Conservation (phyloP, 2,888 invertebrate genomes). For the Eupithecia vulgata region DNA sequence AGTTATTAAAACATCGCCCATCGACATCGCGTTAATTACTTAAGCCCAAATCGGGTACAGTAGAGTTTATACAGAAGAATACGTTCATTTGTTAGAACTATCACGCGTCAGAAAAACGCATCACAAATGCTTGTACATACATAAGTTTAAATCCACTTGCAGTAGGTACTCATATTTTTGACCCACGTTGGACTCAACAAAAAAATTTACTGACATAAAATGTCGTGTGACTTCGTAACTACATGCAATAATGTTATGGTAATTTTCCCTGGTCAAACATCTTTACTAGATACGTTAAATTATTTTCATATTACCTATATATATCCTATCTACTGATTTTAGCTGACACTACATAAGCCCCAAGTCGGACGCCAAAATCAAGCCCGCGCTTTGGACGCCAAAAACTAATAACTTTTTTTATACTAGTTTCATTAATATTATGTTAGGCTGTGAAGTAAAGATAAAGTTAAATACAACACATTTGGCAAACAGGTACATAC, state of each 20-base stretch:
- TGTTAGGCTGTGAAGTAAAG: background rate
- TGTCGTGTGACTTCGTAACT: background rate
- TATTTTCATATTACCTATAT: background rate
- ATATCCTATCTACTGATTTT: background rate
- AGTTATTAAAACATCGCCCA: slow-evolving; percentile 71
- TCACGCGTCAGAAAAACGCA: background rate
- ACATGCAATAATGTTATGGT: background rate
- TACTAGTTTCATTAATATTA: background rate
- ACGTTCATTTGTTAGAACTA: background rate
- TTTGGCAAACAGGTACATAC: too few relatives aligned
- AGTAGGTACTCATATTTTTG: background rate
- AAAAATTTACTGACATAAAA: background rate
- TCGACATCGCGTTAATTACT: slow-evolving; percentile 72
- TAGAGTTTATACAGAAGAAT: slow-evolving; percentile 16
- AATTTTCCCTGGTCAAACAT: background rate
- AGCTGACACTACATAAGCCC: background rate
- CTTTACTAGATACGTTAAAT: background rate
- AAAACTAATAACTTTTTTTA: background rate
- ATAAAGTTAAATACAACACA: too few relatives aligned
- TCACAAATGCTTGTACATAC: background rate
- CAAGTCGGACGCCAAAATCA: background rate
- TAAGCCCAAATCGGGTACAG: slow-evolving; percentile 60
- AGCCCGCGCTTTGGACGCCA: background rate
- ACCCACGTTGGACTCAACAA: background rate
- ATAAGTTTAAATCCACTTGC: background rate